These are phyloP conservation scores for Trisateles emortualis DNA, from an alignment of 2,888 invertebrate species.

Conservation along the genomic window DNA sequence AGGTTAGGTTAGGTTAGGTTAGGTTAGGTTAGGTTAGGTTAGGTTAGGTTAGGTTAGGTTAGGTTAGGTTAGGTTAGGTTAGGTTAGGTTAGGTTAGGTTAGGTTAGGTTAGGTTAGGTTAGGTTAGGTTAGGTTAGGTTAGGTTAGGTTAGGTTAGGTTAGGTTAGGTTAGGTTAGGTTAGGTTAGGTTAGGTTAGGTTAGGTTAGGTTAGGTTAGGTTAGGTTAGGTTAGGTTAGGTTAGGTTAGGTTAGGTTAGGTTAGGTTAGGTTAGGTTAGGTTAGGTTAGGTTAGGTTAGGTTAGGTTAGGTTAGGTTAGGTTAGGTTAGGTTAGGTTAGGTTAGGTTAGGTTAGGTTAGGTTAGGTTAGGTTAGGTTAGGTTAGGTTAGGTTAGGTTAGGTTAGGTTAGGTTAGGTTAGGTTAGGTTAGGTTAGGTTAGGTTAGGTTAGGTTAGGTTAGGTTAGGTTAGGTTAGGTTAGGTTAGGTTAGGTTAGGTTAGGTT, in stretches of 20 bases:
- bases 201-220: conserved; percentile 1
- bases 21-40: conserved; percentile 22
- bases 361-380: conserved; percentile 45
- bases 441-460: conserved; percentile 48
- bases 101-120: conserved; percentile 17
- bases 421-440: conserved; percentile 48
- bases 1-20: conserved; percentile 23
- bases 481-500: conserved; percentile 52
- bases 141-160: conserved; percentile 21
- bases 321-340: conserved; percentile 18
- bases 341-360: conserved; percentile 35
- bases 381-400: conserved; percentile 47
- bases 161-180: conserved; percentile 22
- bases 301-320: conserved; percentile 32
- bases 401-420: conserved; percentile 46
- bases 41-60: conserved; percentile 23
- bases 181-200: conserved; percentile 9
- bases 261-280: conserved; percentile 24
- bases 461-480: conserved; percentile 44
- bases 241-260: conserved; percentile 23
- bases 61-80: conserved; percentile 16
- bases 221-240: conserved; percentile 20
- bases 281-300: conserved; percentile 25
- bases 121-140: conserved; percentile 20
- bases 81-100: conserved; percentile 12